Evolutionary conservation across 2,888 invertebrate genomes (phyloP), one percentile per base, ranked within the genome.

Genomic region (Isotomurus palustris): DNA sequence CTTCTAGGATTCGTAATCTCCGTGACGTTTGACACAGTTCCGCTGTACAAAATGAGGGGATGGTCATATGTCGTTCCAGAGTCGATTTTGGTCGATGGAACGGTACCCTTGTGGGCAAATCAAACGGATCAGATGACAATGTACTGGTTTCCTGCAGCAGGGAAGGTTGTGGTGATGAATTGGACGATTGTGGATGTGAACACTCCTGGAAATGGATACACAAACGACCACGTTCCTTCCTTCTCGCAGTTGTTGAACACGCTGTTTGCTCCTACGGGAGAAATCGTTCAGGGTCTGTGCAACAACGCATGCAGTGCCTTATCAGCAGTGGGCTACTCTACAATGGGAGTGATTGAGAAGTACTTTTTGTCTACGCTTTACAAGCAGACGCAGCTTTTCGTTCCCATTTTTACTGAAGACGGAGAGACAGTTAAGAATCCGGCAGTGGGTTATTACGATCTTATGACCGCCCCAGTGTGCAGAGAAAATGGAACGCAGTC

Each of bases 1-100:
- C 32, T 60, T 3, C 41, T 60, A 0, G 60, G 60, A 38, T 29
- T 60, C 12, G 41, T 60, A 8, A 2, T 56, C 1, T 12, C 49
- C 4, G 40, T 57, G 1, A 60, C 53, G 0, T 10, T 60, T 0
- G 17, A 10, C 19, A 60, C 56, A 14, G 28, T 38, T 17, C 44
- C 51, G 21, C 17, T 45, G 3, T 56, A 49, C 40, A 60, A 60
- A 53, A 24, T 53, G 8, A n/a, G n/a, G 3, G 53, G 41, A 2
- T 36, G 29, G 24, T 56, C 53, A 17, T 43, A 48, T 35, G 29
- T 38, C 5, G 19, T 35, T 0, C 1, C 4, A 1, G 56, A 60
- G 3, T 36, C 19, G 2, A 28, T 53, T n/a, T n/a, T 60, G 8
- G 1, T 35, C 10, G 45, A 56, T 22, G 56, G 56, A 24, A 21